These are phyloP conservation scores for Aspidiotus rigidus DNA, from an alignment of 2,888 invertebrate species.

Conservation along the genomic window DNA sequence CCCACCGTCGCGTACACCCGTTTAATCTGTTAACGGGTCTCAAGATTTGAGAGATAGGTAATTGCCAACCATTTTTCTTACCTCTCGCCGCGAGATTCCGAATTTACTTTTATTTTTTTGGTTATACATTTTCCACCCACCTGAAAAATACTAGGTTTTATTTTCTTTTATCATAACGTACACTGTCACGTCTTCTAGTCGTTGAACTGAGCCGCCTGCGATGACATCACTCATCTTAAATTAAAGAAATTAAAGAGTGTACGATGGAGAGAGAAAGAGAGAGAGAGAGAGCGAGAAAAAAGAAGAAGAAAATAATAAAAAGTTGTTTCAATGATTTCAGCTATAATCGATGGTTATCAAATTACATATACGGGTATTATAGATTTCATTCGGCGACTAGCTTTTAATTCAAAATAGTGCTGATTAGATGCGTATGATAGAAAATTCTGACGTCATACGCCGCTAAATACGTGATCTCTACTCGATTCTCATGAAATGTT, in stretches of 20 bases:
- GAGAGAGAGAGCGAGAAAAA: no score
- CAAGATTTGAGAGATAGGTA: no score
- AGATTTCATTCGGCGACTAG: neutral
- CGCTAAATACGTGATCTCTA: neutral
- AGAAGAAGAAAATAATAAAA: no score
- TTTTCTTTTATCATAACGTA: neutral
- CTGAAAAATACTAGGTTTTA: no score
- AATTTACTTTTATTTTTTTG: no score
- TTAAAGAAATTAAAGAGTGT: no score
- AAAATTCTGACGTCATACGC: neutral
- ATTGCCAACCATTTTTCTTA: no score
- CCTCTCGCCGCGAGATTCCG: no score
- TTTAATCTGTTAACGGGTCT: no score
- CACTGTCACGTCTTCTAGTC: neutral
- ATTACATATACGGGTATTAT: neutral
- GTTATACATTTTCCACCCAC: no score
- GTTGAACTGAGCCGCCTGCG: neutral
- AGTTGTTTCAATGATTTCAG: neutral
- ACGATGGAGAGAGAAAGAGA: no score
- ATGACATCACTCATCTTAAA: conserved; percentile 1
- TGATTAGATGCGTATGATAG: conserved; percentile 3
- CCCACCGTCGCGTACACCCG: no score
- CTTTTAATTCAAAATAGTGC: neutral
- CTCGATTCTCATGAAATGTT: conserved; percentile 1
- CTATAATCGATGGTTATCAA: neutral